Base-by-base conservation (phyloP, 2,797 vertebrate species). In the Alca torda region DNA sequence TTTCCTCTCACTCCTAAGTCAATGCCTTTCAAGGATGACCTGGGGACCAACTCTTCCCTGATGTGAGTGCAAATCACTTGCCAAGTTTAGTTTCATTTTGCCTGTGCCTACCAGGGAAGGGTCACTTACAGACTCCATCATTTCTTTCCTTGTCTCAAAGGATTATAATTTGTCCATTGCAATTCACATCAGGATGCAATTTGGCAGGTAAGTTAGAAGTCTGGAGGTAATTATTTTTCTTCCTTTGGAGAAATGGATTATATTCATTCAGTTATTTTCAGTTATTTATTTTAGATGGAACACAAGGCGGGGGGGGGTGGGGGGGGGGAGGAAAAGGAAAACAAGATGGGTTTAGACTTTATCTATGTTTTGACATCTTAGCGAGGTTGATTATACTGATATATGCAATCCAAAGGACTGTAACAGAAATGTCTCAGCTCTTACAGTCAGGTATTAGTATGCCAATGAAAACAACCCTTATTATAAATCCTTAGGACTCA, bases 121-220 rank as follows among this genome's bases (percentile, higher is more conserved):
- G 95, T 95, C 96, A 92, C 89, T 96, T 87, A 93, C 64, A 94
- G 88, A 60, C 84, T 95, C 91, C 75, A 86, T 90, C 73, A 61
- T 39, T 84, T 70, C 94, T 80, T 60, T 12, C 53, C 95, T 64
- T 94, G 92, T 95, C 95, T 96, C 77, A 39, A 48, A 90, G 87
- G 88, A 96, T 96, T 94, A 75, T 93, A 93, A 97, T 95, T 95
- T 89, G 75, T 79, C 94, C 86, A 89, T 92, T 92, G 90, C 87
- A 92, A 96, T 95, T 96, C 96, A 96, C 91, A 95, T 95, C 96
- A 97, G 94, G 93, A 96, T 95, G 95, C 94, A 95, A 96, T 93
- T 84, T 95, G 94, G 94, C 94, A 95, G 84, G 93, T 93, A 89
- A 93, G 86, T 83, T 77, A 93, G 54, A 95, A 93, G 87, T 90